These are phyloP conservation scores for Montipora capitata DNA, from an alignment of 92 coral and sea anemone genomes.

Conservation along the genomic window DNA sequence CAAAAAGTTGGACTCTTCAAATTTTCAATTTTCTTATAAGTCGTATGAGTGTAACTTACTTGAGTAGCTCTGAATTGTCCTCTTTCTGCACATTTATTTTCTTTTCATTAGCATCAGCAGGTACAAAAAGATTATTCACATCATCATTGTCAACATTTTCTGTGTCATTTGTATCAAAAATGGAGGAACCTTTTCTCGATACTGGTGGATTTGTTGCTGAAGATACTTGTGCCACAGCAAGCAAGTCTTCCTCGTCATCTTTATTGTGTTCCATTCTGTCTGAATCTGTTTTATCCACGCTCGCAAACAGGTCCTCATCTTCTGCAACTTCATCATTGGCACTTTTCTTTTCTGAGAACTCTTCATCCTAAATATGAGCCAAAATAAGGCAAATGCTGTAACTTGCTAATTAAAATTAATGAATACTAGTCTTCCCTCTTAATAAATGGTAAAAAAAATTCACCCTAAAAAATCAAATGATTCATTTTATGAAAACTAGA, in stretches of 20 bases:
- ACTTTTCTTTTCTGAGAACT: conserved; percentile 19
- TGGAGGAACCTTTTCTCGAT: conserved; percentile 45
- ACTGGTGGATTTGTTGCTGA: not conserved
- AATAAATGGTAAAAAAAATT: no score
- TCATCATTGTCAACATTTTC: conserved; percentile 75
- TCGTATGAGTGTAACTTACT: conserved; percentile 54
- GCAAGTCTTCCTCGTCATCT: conserved; percentile 73
- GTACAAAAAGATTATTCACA: conserved; percentile 87
- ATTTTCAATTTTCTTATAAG: no score
- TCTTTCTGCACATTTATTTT: conserved; percentile 60
- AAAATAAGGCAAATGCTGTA: not conserved
- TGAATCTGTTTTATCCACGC: conserved; percentile 53
- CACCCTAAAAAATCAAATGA: no score
- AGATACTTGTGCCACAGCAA: conserved; percentile 49
- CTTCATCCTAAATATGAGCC: conserved; percentile 9
- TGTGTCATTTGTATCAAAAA: conserved; percentile 76
- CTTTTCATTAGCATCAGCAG: conserved; percentile 85
- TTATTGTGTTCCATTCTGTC: conserved; percentile 44
- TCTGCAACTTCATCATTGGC: conserved; percentile 62
- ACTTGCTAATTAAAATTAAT: not conserved
- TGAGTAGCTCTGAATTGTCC: conserved; percentile 91
- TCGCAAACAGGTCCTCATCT: conserved; percentile 91
- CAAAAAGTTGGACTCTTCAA: no score
- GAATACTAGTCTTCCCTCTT: no score
- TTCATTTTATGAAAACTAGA: no score